Base-by-base conservation (phyloP, 2,888 invertebrate genomes). In the Phaedon cochleariae region DNA sequence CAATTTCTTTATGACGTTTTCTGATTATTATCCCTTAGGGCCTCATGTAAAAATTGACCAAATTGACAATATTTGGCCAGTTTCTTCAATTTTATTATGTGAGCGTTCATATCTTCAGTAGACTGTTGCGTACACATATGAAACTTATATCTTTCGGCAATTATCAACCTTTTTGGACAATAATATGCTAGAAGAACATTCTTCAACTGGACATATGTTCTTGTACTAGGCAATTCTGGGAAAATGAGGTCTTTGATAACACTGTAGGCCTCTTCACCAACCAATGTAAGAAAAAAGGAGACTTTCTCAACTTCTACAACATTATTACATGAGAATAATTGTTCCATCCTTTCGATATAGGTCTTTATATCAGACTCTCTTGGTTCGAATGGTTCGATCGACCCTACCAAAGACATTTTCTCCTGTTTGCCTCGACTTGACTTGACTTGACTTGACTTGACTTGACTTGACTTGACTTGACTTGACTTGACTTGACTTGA, bases 291-390 rank as follows among this genome's bases (percentile, higher is more conserved):
- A 17, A 59, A 49, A 10, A 59, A 6, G 3, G 51, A 20, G 22
- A 51, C n/a, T n/a, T n/a, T n/a, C n/a, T n/a, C n/a, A n/a, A n/a
- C n/a, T n/a, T n/a, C n/a, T n/a, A n/a, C n/a, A n/a, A n/a, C 51
- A 15, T 64, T 57, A 62, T 75, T 74, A 3, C 65, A 58, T 0
- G 62, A 10, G 18, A 74, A 67, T 18, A 71, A 69, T 26, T 72
- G 73, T 59, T 72, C 73, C 48, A 75, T 62, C 6, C 75, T 60
- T 55, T 75, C 74, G 1, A 73, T 52, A 55, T 76, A 66, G 4
- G 64, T 45, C 10, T 18, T 21, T 5, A 65, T 20, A 55, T 71
- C 63, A 3, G 53, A 15, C 46, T 59, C 52, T 21, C 45, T 66
- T 51, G 61, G 51, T 60, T 69, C 63, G 49, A 69, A 70, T n/a